Percentiles rank a stretch among this genome's conserved stretches.
These are phyloP conservation scores for Dorcus hopei DNA, from an alignment of 2,888 invertebrate species.

Conservation along the genomic window DNA sequence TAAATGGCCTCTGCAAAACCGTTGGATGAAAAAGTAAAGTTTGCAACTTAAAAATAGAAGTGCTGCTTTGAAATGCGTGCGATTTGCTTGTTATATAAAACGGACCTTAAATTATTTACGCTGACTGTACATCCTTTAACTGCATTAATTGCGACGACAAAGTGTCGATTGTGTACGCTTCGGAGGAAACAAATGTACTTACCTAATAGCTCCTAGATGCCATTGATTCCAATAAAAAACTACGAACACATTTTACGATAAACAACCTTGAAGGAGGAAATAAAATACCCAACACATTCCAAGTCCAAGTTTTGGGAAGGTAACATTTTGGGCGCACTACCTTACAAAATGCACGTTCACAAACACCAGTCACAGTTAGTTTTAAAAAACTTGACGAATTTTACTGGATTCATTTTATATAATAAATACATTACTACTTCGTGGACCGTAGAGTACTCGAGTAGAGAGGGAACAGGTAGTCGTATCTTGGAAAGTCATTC, in stretches of 20 bases:
- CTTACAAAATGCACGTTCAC: conserved; percentile 4
- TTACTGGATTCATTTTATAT: conserved; percentile 23
- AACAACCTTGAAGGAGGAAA: conserved; percentile 32
- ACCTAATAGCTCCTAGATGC: conserved; percentile 30
- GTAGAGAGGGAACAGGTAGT: conserved; percentile 45
- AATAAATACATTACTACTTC: conserved; percentile 8
- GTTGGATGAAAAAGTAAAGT: no score
- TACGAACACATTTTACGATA: conserved; percentile 31
- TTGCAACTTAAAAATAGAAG: no score
- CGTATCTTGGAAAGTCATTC: conserved; percentile 33
- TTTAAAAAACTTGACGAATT: conserved; percentile 14
- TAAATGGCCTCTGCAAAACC: no score
- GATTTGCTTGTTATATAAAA: no score
- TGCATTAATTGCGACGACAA: no score
- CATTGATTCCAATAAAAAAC: conserved; percentile 29
- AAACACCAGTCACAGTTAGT: not conserved
- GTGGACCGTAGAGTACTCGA: conserved; percentile 34
- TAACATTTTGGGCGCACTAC: conserved; percentile 5
- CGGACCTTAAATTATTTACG: no score
- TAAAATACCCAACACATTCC: conserved; percentile 15
- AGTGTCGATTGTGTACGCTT: no score
- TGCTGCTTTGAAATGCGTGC: no score
- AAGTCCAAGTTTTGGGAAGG: conserved; percentile 8
- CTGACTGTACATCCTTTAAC: no score
- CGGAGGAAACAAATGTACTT: conserved; percentile 12